Evolutionary conservation across 2,797 vertebrate species (phyloP).

Genomic region (Myotis planiceps): DNA sequence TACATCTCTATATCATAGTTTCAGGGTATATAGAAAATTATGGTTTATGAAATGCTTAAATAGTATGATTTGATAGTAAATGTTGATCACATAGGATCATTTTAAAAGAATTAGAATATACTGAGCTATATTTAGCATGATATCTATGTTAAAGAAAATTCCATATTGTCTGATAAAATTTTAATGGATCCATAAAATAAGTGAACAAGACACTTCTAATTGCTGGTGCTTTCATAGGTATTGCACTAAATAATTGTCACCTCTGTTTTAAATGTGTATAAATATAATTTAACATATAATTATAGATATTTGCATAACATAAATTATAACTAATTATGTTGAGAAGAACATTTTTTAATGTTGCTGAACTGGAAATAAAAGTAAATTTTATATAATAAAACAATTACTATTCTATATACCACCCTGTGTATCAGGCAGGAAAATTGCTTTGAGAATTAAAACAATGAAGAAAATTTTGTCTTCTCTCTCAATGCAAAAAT

Average conservation of each 20-base stretch:
- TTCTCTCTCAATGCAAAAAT: not conserved
- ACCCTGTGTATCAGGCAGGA: not conserved
- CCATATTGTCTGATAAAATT: not conserved
- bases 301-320: not conserved
- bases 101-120: not conserved
- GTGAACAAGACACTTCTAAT: not conserved
- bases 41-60: not conserved
- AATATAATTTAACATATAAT: not conserved
- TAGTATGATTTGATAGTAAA: not conserved
- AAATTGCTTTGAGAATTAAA: not conserved
- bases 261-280: not conserved
- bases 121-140: not conserved
- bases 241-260: not conserved
- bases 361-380: not conserved
- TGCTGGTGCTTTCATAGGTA: not conserved
- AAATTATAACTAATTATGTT: not conserved
- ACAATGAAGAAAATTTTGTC: not conserved
- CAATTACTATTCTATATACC: not conserved
- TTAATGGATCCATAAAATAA: not conserved
- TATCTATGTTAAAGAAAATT: not conserved
- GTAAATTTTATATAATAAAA: not conserved
- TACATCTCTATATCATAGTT: not conserved
- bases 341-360: not conserved
- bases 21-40: not conserved
- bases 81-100: not conserved